These are phyloP conservation scores for Sialia sialis DNA, from an alignment of 2,113 vertebrate species.

Conservation along the genomic window DNA sequence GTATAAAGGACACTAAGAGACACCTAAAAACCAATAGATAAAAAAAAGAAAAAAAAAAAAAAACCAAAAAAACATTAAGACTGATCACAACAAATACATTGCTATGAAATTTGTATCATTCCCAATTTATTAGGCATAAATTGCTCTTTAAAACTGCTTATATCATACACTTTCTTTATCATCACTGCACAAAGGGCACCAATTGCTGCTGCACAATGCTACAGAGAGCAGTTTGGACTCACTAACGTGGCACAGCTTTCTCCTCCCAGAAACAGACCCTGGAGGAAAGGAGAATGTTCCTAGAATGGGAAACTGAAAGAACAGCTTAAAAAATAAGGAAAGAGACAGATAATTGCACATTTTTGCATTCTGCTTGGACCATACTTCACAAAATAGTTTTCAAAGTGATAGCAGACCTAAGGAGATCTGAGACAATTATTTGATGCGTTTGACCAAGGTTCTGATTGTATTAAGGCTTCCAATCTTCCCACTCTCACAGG, in stretches of 20 bases:
- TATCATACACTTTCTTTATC: constrained; percentile 57
- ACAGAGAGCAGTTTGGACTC: constrained; percentile 45
- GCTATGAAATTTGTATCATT: constrained; percentile 73
- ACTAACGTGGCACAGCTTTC: constrained; percentile 3
- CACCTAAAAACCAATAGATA: not conserved
- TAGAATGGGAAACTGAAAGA: constrained; percentile 37
- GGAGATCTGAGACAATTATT: constrained; percentile 4
- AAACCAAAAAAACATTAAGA: constrained; percentile 14
- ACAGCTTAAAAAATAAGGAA: not conserved
- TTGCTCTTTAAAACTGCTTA: constrained; percentile 73
- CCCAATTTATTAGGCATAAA: constrained; percentile 76
- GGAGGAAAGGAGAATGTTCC: not conserved
- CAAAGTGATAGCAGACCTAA: not conserved
- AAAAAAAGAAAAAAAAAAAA: not conserved
- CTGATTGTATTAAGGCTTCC: constrained; percentile 73
- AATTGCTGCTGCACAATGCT: constrained; percentile 37
- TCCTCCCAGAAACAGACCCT: constrained; percentile 30
- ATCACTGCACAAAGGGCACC: constrained; percentile 53
- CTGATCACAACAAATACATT: constrained; percentile 56
- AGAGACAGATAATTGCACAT: constrained; percentile 34
- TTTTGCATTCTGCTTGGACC: constrained; percentile 56
- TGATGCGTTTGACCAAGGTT: constrained; percentile 43
- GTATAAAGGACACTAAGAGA: constrained; percentile 22
- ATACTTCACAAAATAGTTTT: constrained; percentile 36
- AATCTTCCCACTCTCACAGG: constrained; percentile 54